These are phyloP conservation scores for Cremastinae sp. DNA, from an alignment of 2,888 invertebrate genomes.

Conservation along the genomic window DNA sequence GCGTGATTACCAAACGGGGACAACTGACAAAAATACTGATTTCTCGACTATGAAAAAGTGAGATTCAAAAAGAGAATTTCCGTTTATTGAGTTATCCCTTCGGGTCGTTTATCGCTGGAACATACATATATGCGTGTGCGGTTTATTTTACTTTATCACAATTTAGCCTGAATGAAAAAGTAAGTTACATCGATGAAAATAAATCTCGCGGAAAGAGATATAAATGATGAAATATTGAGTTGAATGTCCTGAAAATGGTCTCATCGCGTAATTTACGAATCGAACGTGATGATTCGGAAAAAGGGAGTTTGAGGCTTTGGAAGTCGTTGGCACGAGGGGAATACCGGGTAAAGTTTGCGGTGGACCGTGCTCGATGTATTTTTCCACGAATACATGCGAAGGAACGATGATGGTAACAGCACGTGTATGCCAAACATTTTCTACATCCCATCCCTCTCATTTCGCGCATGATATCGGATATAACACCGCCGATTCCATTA, in stretches of 20 bases:
- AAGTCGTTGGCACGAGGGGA: constrained; percentile 37
- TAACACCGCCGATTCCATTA: constrained; percentile 51
- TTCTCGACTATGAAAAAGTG: too few relatives aligned
- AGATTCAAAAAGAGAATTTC: too few relatives aligned
- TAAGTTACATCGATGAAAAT: constrained; percentile 14
- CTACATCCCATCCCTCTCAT: constrained; percentile 49
- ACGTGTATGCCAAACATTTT: constrained; percentile 41
- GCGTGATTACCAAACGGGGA: too few relatives aligned
- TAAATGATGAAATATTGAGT: constrained; percentile 20
- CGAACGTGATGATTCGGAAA: constrained; percentile 38
- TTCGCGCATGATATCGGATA: constrained; percentile 51
- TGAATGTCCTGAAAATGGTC: constrained; percentile 34
- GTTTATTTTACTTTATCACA: too few relatives aligned
- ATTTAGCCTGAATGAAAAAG: not conserved
- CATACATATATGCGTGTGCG: too few relatives aligned
- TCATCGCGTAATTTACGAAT: constrained; percentile 48
- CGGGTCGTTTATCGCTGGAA: too few relatives aligned
- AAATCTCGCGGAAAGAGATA: constrained; percentile 17
- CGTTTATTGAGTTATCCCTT: too few relatives aligned
- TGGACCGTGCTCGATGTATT: constrained; percentile 48
- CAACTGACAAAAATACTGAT: too few relatives aligned
- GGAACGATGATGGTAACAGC: constrained; percentile 31
- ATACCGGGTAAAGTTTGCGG: constrained; percentile 39
- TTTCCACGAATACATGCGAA: constrained; percentile 36
- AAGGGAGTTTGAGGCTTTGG: constrained; percentile 45